Evolutionary conservation across 1,140 invertebrate genomes (phyloP), one percentile per base, ranked within the genome.

Genomic region (Papilio polyxenes): DNA sequence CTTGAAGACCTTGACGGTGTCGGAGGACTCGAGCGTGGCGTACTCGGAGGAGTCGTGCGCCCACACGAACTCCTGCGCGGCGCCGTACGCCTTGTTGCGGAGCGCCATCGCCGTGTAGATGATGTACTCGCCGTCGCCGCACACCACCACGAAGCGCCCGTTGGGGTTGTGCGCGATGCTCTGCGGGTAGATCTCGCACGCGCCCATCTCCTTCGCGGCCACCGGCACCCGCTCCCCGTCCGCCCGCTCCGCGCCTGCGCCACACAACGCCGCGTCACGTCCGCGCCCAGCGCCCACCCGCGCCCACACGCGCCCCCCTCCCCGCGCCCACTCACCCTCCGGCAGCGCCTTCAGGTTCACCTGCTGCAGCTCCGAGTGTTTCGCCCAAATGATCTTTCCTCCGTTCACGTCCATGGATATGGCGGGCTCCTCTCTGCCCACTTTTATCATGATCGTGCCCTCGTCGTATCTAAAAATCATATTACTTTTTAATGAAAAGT

Each of bases 31-130:
- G 56, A 99, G 95, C 2, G 99, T 98, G 1, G 97, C 97, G 89
- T 98, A 99, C 88, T 99, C 98, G 76, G 98, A 99, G 3, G 98
- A 99, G 93, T 99, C 99, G 74, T 97, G 96, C 0, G 98, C 98
- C 99, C 99, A 99, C 0, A 99, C 99, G 95, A 99, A 99, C 94
- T 99, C 99, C 82, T 99, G 98, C 0, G 99, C 99, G 7, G 98
- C 97, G 5, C 99, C 99, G 93, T 99, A 99, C 13, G 98, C 98
- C 93, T 99, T 99, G 92, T 99, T 99, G 72, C 99, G 96, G 53
- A 99, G 95, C 0, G 99, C 99, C 98, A 99, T 99, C 0, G 99
- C 98, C 0, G 99, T 99, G 93, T 99, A 99, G 86, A 99, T 99
- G 17, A 99, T 99, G 92, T 99, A 99, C 92, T 99, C 99, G 0